Percentiles rank a stretch among this genome's conserved stretches.
phyloP scores from a whole-genome alignment of 2,113 vertebrate genomes.

The Ophthalmolycus amberensis region DNA sequence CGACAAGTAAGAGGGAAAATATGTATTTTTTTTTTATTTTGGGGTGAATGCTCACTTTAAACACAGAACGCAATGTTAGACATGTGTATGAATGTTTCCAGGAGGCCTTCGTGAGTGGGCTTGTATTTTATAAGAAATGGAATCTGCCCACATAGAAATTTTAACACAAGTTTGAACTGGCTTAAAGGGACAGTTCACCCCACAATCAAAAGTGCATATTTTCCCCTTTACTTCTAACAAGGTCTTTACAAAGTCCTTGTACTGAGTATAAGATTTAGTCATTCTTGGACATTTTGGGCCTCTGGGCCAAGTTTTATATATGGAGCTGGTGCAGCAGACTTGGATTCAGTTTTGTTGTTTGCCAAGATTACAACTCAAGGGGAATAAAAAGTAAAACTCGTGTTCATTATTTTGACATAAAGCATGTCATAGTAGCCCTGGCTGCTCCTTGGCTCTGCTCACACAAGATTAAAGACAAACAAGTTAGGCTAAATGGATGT shows the following conservation, averaged over 20 bases:
- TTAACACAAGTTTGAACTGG: no score
- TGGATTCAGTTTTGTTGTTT: neutral
- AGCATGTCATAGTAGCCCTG: neutral
- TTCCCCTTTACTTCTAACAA: no score
- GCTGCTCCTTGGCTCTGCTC: neutral
- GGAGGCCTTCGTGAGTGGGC: no score
- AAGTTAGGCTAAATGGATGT: slow-evolving; percentile 7
- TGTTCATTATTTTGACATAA: neutral
- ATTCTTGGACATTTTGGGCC: neutral
- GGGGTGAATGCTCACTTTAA: neutral
- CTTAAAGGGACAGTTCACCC: no score
- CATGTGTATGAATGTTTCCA: no score
- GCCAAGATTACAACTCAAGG: neutral
- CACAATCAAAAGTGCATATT: no score
- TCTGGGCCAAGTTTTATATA: neutral
- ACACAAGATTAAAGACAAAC: neutral
- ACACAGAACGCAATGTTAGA: no score
- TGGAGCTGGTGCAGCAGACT: neutral
- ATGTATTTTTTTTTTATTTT: neutral
- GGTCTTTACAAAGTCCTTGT: neutral
- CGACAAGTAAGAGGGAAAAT: no score
- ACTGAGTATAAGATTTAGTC: neutral
- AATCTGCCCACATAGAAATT: no score
- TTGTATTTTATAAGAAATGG: no score
- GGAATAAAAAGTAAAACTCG: neutral